Percentiles rank a stretch among this genome's conserved stretches.
phyloP scores from a whole-genome alignment of 1,140 invertebrate species.

The Hylaeus anthracinus region DNA sequence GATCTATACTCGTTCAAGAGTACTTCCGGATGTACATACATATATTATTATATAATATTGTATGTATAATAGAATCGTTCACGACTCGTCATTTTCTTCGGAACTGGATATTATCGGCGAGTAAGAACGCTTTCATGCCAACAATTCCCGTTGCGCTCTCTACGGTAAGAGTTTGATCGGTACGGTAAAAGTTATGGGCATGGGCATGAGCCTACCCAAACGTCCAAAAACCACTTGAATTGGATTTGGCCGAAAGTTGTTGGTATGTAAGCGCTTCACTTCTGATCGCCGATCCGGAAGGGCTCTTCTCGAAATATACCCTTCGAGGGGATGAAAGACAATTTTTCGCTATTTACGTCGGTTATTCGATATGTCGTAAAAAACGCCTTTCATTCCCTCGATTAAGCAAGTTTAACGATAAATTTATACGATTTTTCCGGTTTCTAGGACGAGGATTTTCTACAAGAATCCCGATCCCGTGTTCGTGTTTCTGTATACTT shows the following conservation, averaged over 20 bases:
- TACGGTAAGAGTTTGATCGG: too few relatives aligned
- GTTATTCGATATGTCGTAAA: too few relatives aligned
- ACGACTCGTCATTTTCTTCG: too few relatives aligned
- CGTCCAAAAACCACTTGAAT: too few relatives aligned
- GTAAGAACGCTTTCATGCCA: too few relatives aligned
- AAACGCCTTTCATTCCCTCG: neutral
- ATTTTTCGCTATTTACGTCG: too few relatives aligned
- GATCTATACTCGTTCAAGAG: neutral
- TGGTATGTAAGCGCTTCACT: neutral
- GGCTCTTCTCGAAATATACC: neutral
- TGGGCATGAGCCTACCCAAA: too few relatives aligned
- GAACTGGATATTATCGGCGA: neutral
- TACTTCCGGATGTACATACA: neutral
- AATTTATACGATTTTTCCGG: slow-evolving; percentile 29
- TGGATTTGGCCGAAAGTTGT: too few relatives aligned
- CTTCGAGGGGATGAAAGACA: too few relatives aligned
- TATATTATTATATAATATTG: too few relatives aligned
- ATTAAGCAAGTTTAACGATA: neutral
- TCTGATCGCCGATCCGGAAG: neutral
- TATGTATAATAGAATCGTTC: neutral
- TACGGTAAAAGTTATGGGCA: too few relatives aligned
- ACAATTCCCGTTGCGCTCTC: too few relatives aligned
- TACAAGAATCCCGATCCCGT: neutral
- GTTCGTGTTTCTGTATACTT: slow-evolving; percentile 12
- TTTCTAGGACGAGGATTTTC: slow-evolving; percentile 9